A percentile compares a stretch with the other conserved stretches of the same genome.
These are phyloP conservation scores for Tipula helvola DNA, from an alignment of 2,888 invertebrate genomes.

Conservation along the genomic window DNA sequence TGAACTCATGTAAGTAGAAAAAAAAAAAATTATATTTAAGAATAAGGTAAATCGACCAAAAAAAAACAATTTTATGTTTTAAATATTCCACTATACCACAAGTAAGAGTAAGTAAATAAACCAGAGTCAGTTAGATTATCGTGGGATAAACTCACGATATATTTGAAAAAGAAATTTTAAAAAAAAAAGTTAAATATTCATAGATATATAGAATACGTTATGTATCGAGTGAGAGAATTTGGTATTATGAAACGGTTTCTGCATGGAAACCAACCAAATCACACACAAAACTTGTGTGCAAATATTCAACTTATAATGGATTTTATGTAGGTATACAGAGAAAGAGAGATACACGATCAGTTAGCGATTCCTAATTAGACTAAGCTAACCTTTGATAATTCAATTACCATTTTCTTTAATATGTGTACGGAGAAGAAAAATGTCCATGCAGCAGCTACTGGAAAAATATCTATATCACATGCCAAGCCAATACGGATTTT, in stretches of 20 bases:
- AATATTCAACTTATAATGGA: background rate
- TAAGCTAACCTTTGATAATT: background rate
- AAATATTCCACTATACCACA: background rate
- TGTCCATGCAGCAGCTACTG: background rate
- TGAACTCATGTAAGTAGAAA: background rate
- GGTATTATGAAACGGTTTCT: background rate
- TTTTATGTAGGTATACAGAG: background rate
- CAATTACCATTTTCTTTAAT: background rate
- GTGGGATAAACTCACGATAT: slow-evolving; percentile 7
- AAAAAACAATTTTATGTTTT: background rate
- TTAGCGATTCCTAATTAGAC: background rate
- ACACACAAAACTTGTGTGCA: background rate
- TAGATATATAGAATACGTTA: background rate
- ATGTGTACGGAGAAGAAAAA: background rate
- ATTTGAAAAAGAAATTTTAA: background rate
- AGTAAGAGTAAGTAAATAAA: background rate
- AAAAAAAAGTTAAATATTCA: background rate
- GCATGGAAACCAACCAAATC: background rate
- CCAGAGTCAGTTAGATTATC: slow-evolving; percentile 6
- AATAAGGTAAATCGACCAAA: background rate
- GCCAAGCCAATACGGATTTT: background rate
- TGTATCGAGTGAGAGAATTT: background rate
- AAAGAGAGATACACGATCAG: background rate
- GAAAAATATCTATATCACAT: background rate
- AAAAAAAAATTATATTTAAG: background rate